Conservation (phyloP, 2,113 vertebrate species). For the Acinonyx jubatus region DNA sequence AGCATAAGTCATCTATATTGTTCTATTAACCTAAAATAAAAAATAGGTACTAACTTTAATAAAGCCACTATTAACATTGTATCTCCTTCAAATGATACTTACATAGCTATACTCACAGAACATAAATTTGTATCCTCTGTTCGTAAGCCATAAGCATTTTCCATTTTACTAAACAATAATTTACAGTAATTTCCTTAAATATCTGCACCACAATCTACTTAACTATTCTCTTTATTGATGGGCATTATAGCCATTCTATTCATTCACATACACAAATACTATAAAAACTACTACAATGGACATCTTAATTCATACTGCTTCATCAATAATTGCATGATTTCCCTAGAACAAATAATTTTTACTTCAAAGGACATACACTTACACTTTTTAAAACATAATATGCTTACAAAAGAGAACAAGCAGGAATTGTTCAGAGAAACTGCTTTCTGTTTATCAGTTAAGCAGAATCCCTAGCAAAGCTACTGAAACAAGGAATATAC, state of each 20-base stretch:
- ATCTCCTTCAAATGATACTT: slow-evolving; percentile 14
- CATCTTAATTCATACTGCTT: background rate
- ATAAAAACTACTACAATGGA: background rate
- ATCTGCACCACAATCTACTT: background rate
- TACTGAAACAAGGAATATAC: background rate
- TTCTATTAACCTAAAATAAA: background rate
- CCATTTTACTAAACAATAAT: slow-evolving; percentile 17
- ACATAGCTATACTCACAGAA: background rate
- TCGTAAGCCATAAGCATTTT: slow-evolving; percentile 24
- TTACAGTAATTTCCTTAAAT: background rate
- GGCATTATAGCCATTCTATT: background rate
- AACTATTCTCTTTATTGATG: background rate
- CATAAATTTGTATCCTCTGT: background rate
- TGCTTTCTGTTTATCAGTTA: background rate
- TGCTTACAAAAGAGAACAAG: background rate
- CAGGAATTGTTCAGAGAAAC: slow-evolving; percentile 3
- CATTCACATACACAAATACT: background rate
- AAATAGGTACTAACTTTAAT: background rate
- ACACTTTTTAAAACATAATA: background rate
- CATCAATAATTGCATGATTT: background rate
- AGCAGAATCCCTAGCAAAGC: background rate
- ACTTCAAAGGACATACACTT: slow-evolving; percentile 16
- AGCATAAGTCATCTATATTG: background rate
- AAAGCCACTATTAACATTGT: background rate
- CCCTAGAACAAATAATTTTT: background rate